Percentiles rank a stretch among this genome's conserved stretches.
These are phyloP conservation scores for Myotis planiceps DNA, from an alignment of 2,797 vertebrate species.

Conservation along the genomic window DNA sequence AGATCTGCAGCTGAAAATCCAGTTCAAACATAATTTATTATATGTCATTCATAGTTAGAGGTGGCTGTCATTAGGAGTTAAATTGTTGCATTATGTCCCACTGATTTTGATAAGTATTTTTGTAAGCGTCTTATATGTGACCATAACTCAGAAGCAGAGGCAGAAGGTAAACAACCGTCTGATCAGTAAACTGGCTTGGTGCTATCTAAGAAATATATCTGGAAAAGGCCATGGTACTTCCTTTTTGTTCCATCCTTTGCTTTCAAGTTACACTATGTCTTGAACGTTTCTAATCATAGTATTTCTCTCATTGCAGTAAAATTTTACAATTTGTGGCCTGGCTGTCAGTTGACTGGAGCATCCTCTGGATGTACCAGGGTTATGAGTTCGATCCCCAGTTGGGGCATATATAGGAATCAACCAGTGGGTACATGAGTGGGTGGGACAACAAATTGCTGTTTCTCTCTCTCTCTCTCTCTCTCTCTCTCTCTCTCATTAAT, in stretches of 20 bases:
- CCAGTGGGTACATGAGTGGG: neutral
- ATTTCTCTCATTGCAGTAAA: neutral
- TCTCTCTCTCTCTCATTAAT: neutral
- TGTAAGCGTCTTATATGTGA: constrained; percentile 82
- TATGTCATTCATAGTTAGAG: constrained; percentile 83
- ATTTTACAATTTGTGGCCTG: neutral
- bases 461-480: neutral
- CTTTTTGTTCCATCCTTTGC: neutral
- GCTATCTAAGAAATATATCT: neutral
- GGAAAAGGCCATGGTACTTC: neutral
- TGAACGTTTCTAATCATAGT: neutral
- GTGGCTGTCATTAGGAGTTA: constrained; percentile 83
- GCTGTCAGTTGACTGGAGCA: neutral
- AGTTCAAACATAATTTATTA: constrained; percentile 85
- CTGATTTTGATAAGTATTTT: constrained; percentile 80
- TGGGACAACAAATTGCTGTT: neutral
- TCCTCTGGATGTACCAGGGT: neutral
- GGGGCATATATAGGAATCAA: neutral
- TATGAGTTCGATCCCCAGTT: neutral
- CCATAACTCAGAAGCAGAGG: constrained; percentile 75
- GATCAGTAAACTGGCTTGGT: neutral
- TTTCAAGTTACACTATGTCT: neutral
- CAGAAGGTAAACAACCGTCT: constrained; percentile 27
- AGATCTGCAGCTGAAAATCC: constrained; percentile 77
- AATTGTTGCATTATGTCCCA: constrained; percentile 77